Evolutionary conservation across 2,113 vertebrate species (phyloP).

Genomic region (Burhinus oedicnemus): DNA sequence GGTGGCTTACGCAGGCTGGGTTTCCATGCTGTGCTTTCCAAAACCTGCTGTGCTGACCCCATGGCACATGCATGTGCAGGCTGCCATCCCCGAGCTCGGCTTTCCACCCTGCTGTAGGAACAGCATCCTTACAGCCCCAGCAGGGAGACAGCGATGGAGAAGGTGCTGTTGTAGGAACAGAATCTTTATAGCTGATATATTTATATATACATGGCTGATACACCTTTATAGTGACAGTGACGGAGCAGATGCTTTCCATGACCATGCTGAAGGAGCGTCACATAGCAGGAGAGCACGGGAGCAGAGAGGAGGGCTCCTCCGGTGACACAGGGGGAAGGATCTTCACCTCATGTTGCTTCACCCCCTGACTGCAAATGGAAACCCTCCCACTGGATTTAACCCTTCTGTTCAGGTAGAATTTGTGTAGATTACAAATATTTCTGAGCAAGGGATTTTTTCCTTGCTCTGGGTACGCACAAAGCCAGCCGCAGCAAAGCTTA

Average conservation of each 20-base stretch:
- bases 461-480: background rate
- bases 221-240: background rate
- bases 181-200: background rate
- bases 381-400: background rate
- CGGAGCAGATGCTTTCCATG: background rate
- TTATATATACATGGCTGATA: too few relatives aligned
- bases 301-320: background rate
- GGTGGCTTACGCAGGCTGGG: too few relatives aligned
- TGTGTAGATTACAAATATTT: background rate
- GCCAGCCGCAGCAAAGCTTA: background rate
- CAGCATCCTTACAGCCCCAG: background rate
- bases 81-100: rapidly evolving
- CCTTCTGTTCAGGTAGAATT: background rate
- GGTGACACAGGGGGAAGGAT: background rate
- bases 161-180: background rate
- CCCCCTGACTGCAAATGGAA: too few relatives aligned
- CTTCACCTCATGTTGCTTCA: background rate
- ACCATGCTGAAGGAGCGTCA: background rate
- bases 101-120: background rate
- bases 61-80: background rate
- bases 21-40: background rate
- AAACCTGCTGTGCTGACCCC: background rate
- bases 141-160: too few relatives aligned
- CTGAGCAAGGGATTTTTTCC: background rate
- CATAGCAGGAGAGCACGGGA: too few relatives aligned